Conservation (phyloP, 2,113 vertebrate species). For the Phalacrocorax brasilianus region DNA sequence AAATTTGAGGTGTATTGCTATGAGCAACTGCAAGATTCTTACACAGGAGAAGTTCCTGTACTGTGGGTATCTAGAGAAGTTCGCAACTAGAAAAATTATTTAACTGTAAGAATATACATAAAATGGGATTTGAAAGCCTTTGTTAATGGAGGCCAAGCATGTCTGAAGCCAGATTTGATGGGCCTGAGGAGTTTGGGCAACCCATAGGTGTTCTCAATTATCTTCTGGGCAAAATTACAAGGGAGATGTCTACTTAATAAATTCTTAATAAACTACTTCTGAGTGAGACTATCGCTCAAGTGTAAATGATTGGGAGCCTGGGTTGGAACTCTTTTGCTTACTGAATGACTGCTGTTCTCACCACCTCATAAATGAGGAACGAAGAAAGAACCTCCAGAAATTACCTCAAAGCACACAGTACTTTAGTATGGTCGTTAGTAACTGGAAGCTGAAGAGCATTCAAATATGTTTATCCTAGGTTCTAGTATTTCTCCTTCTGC, state of each 20-base stretch:
- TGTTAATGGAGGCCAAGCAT: not conserved
- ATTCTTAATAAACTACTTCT: not conserved
- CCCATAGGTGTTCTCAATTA: not conserved
- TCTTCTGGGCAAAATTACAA: not conserved
- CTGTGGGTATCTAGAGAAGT: not conserved
- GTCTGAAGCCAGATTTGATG: not conserved
- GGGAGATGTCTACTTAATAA: not conserved
- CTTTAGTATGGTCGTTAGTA: not conserved
- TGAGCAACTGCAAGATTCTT: not conserved
- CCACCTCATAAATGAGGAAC: not conserved
- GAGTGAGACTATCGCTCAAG: not conserved
- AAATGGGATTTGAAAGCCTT: not conserved
- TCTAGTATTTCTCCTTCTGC: not conserved
- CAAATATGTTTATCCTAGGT: not conserved
- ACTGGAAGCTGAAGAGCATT: not conserved
- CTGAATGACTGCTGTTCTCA: not conserved
- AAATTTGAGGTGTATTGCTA: not conserved
- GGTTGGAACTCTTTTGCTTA: not conserved
- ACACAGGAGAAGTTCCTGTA: not conserved
- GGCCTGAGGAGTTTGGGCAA: not conserved
- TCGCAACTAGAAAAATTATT: not conserved
- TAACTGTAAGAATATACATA: not conserved
- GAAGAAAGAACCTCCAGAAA: not conserved
- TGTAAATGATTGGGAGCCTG: not conserved
- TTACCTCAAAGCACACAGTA: not conserved